Percentiles rank a stretch among this genome's conserved stretches.
phyloP scores from a whole-genome alignment of 2,888 invertebrate species.

The Dyspetes luteomarginatus region DNA sequence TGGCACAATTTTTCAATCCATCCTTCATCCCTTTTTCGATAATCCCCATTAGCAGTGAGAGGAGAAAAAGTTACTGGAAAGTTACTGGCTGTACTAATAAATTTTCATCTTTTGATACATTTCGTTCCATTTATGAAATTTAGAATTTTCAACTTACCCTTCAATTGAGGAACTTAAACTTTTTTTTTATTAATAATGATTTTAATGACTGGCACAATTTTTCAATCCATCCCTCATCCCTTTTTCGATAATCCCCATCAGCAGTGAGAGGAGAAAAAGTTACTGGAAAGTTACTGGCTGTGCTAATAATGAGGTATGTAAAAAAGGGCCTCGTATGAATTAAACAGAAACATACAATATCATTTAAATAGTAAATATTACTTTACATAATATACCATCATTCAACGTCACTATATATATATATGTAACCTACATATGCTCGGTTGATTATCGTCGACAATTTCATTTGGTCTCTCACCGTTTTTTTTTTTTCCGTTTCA shows the following conservation, averaged over 20 bases:
- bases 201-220: too few species aligned
- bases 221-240: too few species aligned
- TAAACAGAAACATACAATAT: background rate
- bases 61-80: too few species aligned
- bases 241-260: too few species aligned
- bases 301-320: background rate
- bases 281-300: too few species aligned
- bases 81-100: background rate
- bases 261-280: too few species aligned
- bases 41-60: too few species aligned
- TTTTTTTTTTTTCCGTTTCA: background rate
- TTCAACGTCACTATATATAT: background rate
- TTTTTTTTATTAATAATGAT: too few species aligned
- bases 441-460: background rate
- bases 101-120: background rate
- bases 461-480: background rate
- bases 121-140: slow-evolving; percentile 23
- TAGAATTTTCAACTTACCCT: too few species aligned
- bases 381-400: background rate
- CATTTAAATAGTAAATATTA: background rate
- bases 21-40: too few species aligned
- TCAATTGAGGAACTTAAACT: too few species aligned
- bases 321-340: background rate
- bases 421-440: background rate
- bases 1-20: too few species aligned